phyloP scores from a whole-genome alignment of 2,888 invertebrate species.

The Crioceris asparagi region DNA sequence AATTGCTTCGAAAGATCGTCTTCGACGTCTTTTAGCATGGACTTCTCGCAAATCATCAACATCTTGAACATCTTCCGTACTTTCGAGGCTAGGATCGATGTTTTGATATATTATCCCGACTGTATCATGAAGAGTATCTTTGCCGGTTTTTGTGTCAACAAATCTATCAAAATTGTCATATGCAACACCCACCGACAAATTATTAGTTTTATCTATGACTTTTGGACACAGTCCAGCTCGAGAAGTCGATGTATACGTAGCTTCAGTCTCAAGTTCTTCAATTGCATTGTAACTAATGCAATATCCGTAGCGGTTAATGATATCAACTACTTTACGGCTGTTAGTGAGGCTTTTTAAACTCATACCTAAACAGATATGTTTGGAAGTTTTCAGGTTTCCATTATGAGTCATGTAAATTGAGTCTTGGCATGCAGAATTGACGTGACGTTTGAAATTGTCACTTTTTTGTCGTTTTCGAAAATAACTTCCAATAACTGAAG shows the following conservation, averaged over 20 bases:
- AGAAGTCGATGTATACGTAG: conserved; percentile 6
- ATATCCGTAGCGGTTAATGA: conserved; percentile 5
- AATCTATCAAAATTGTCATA: not conserved
- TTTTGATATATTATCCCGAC: not conserved
- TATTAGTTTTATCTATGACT: conserved; percentile 5
- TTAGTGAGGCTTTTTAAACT: conserved; percentile 3
- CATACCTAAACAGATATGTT: conserved; percentile 6
- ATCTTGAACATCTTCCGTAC: not conserved
- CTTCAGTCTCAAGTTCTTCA: conserved; percentile 6
- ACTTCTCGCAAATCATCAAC: not conserved
- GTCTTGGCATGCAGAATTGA: conserved; percentile 1
- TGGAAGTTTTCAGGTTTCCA: conserved; percentile 6
- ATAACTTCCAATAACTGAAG: conserved; percentile 7
- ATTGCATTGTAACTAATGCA: conserved; percentile 6
- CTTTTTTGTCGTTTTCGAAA: conserved; percentile 8
- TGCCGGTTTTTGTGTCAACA: no score
- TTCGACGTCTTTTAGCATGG: not conserved
- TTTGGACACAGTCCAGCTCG: conserved; percentile 8
- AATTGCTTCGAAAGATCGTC: not conserved
- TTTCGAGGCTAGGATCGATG: not conserved
- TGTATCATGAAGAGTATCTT: no score
- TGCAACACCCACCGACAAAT: not conserved
- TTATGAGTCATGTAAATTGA: conserved; percentile 6
- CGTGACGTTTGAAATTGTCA: conserved; percentile 3
- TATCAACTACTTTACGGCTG: conserved; percentile 5